phyloP scores from a whole-genome alignment of 2,797 vertebrate genomes.

The Xiphorhynchus erythropygius region DNA sequence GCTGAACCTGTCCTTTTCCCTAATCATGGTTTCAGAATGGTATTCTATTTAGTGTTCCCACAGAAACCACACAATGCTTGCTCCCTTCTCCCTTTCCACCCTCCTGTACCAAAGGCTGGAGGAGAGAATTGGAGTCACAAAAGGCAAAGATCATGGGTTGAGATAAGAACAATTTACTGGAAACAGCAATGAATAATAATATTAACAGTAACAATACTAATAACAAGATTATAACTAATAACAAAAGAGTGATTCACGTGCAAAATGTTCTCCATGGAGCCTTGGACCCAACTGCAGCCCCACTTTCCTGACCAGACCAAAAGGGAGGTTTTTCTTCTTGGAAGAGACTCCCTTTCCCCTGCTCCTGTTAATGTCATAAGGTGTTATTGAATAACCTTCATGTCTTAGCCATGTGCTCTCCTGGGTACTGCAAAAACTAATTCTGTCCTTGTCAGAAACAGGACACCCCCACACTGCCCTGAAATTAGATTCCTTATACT shows the following conservation, averaged over 20 bases:
- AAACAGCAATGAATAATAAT: not conserved
- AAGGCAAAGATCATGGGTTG: not conserved
- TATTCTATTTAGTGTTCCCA: not conserved
- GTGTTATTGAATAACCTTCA: not conserved
- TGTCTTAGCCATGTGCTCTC: not conserved
- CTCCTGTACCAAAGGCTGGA: not conserved
- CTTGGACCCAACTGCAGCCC: not conserved
- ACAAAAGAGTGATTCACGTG: not conserved
- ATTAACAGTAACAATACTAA: not conserved
- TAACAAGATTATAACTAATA: not conserved
- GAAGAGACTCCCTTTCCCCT: not conserved
- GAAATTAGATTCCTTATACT: not conserved
- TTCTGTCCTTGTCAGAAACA: not conserved
- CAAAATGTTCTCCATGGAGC: not conserved
- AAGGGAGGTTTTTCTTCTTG: not conserved
- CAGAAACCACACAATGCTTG: not conserved
- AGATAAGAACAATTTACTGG: not conserved
- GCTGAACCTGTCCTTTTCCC: fast-evolving
- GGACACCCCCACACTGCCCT: too few species aligned
- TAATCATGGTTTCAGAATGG: not conserved
- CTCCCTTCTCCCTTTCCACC: not conserved
- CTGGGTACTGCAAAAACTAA: not conserved
- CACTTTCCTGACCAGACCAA: not conserved
- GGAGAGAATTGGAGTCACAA: not conserved
- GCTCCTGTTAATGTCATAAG: not conserved